A percentile compares a stretch with the other conserved stretches of the same genome.
These are phyloP conservation scores for Cyanistes caeruleus DNA, from an alignment of 2,113 vertebrate species.

Conservation along the genomic window DNA sequence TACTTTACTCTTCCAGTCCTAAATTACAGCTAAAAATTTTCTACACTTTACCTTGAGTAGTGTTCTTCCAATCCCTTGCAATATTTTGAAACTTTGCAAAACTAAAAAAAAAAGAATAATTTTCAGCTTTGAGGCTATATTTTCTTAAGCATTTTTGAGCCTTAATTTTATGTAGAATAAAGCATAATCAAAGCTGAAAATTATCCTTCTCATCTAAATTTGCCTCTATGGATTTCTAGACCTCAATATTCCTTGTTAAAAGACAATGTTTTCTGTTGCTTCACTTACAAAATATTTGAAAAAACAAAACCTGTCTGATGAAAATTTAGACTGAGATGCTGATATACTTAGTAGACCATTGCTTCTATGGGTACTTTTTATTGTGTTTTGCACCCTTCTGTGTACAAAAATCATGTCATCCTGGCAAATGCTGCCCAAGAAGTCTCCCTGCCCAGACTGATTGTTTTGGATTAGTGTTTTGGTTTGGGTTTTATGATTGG, in stretches of 20 bases:
- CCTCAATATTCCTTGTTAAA: background rate
- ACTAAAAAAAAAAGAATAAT: background rate
- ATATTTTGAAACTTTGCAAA: background rate
- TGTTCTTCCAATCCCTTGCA: background rate
- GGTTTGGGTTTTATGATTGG: background rate
- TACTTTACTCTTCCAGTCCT: background rate
- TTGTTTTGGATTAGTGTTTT: background rate
- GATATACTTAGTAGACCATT: background rate
- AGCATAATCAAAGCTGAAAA: background rate
- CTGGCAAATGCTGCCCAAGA: background rate
- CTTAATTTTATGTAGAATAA: background rate
- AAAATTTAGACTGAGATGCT: background rate
- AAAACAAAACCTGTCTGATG: background rate
- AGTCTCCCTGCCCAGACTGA: rapidly evolving
- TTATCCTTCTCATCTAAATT: background rate
- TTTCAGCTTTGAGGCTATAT: background rate
- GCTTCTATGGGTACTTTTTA: background rate
- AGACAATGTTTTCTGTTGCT: background rate
- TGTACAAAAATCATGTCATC: background rate
- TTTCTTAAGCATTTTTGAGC: background rate
- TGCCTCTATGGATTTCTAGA: background rate
- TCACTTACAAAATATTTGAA: background rate
- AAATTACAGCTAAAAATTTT: background rate
- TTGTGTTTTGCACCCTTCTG: background rate
- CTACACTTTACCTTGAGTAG: background rate